Evolutionary conservation across 2,888 invertebrate species (phyloP), one percentile per base, ranked within the genome.

Genomic region (Chironomus tentans): DNA sequence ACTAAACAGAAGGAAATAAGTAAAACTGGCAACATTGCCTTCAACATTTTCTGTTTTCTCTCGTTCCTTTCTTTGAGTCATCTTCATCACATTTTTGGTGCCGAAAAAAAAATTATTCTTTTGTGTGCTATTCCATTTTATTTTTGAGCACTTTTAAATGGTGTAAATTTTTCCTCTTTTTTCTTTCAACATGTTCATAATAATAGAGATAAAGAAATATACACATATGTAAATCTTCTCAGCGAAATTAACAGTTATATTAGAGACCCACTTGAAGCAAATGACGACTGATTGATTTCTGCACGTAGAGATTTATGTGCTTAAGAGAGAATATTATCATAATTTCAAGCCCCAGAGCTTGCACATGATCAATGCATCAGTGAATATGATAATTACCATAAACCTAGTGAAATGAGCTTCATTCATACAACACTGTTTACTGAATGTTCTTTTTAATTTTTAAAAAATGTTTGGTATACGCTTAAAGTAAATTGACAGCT

Each of bases 91-190:
- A 56, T 56, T 56, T 15, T 38, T 38, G 38, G 38, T 38, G 38
- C 6, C 56, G 50, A 50, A 56, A 56, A 56, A 56, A 56, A 50
- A 65, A 65, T 22, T 18, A 24, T 65, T 65, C 65, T 65, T 65
- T 65, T 65, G 65, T 65, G 65, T 24, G 65, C 65, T 65, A 24
- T 65, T 65, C 65, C 65, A 65, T 65, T 65, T 65, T 24, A 65
- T 24, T 18, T 56, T 18, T 56, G 56, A 56, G 56, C 56, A 56
- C 56, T 56, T 56, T 56, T 56, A 56, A 56, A 56, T 56, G 56
- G 56, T 56, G 56, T 56, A 56, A 56, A 56, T 56, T 15, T 56
- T 56, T 56, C 15, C 56, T 18, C 56, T 56, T 56, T 56, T 18
- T 56, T 56, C 56, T 56, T 56, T 56, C 5, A 56, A 56, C 56